Evolutionary conservation across 2,113 vertebrate species (phyloP), one percentile per base, ranked within the genome.

Genomic region (Leucopsar rothschildi): DNA sequence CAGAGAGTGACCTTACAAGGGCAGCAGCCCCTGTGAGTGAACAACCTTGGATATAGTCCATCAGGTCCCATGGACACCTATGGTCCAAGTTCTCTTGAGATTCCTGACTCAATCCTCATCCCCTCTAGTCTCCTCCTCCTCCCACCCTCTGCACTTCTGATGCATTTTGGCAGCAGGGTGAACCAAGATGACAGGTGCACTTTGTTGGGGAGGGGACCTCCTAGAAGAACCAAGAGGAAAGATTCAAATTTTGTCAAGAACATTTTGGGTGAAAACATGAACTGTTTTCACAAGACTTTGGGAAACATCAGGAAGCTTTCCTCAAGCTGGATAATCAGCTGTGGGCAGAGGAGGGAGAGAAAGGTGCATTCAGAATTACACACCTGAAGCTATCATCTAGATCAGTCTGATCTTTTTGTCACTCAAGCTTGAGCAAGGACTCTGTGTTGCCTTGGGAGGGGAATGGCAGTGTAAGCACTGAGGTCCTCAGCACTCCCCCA

Each of bases 151-250:
- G 39, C 39, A 52, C 50, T 59, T 35, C 27, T 39, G 35, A 31
- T 4, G 0, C 3, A 2, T 84, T 71, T n/a, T 7, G 4, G 45
- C 2, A 8, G 5, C 8, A n/a, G 5, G 40, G 11, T 75, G 27
- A 76, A 44, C 10, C 7, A 47, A 27, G 39, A 42, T 9, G 14
- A 37, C 23, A 52, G 61, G 29, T 12, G 60, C 18, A 13, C 21
- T 75, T 82, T 56, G 24, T 66, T 71, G 42, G 19, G 45, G 17
- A 52, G 27, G 11, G 27, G 27, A 27, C 6, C 10, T 40, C 18
- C 27, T 39, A 21, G 3, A 6, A 88, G 29, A 88, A 40, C 23
- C 37, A 55, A 56, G 40, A 55, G 23, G 18, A 55, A 87, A 77
- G 88, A 45, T 27, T 42, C 14, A 29, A 39, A 56, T 73, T 61